phyloP scores from a whole-genome alignment of 2,797 vertebrate species.

The Oryzias dopingdopingensis region DNA sequence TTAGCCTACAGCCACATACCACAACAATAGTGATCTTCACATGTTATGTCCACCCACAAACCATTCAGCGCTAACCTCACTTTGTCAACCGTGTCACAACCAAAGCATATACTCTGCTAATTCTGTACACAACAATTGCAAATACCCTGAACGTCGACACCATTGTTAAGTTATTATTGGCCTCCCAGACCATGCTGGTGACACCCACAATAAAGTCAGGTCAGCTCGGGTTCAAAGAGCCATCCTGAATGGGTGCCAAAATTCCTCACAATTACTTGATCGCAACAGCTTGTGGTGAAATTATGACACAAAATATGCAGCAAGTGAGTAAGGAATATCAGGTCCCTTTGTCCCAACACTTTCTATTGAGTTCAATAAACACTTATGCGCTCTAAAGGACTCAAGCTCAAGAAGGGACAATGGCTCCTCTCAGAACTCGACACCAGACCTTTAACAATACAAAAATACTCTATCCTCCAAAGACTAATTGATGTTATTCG shows the following conservation, averaged over 20 bases:
- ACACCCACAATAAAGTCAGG: constrained; percentile 57
- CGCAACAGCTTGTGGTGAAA: constrained; percentile 70
- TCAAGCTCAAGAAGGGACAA: constrained; percentile 73
- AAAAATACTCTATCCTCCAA: constrained; percentile 76
- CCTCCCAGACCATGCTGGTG: constrained; percentile 61
- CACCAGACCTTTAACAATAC: constrained; percentile 76
- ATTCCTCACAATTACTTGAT: constrained; percentile 58
- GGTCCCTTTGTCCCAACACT: constrained; percentile 73
- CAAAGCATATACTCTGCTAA: constrained; percentile 44
- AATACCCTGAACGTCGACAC: constrained; percentile 62
- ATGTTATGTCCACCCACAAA: constrained; percentile 65
- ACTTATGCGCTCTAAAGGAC: constrained; percentile 75
- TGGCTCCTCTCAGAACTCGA: constrained; percentile 75
- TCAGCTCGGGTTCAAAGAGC: constrained; percentile 64
- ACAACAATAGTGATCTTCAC: constrained; percentile 59
- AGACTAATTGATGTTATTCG: constrained; percentile 81
- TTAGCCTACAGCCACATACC: constrained; percentile 53
- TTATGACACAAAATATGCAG: constrained; percentile 77
- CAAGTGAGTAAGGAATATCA: constrained; percentile 78
- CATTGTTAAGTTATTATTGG: constrained; percentile 62
- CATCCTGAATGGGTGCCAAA: constrained; percentile 68
- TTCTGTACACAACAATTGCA: constrained; percentile 59
- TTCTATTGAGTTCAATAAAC: constrained; percentile 79
- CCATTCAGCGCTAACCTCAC: constrained; percentile 49
- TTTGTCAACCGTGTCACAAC: constrained; percentile 44